Evolutionary conservation across 2,797 vertebrate species (phyloP), one percentile per base, ranked within the genome.

Genomic region (Thaleichthys pacificus): DNA sequence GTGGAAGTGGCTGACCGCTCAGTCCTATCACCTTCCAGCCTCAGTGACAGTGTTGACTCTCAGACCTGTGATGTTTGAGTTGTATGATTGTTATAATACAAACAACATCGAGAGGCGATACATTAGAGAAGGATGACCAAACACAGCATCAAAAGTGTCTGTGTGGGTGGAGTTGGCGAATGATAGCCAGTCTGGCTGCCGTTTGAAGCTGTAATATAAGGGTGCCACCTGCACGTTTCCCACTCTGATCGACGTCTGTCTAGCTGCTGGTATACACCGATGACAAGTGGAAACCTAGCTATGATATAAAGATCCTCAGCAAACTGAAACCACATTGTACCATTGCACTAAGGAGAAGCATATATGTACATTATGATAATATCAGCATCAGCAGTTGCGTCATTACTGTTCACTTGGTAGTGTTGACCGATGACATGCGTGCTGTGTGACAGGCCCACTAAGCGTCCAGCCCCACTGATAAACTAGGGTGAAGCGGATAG

Each of bases 381-480:
- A 56, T 56, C 4, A 35, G 32, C 32, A 35, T 35, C 32, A 1
- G 32, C 32, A 35, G 32, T 35, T 6, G 32, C 5, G 32, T 35
- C 32, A 35, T 35, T 35, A 8, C 32, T 35, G 5, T 35, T 35
- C 7, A 6, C 32, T 35, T 35, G 28, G 28, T 30, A 30, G 28
- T 30, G 28, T 30, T 30, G 28, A 30, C 28, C 28, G 28, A 30
- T 30, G 28, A 30, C 28, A 30, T 30, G 28, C 28, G 4, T 30
- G 28, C 28, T 30, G 28, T 35, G 32, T 35, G 1, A 35, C 32
- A 56, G n/a, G 54, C n/a, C 14, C 78, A 93, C 93, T 77, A 94
- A 92, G 72, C 95, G 93, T 81, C 93, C 94, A 68, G 95, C 95
- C 68, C 93, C 94, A 4, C 95, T 96, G 89, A 96, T 94, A 79